A percentile compares a stretch with the other conserved stretches of the same genome.
Conservation (phyloP, 2,113 vertebrate species). For the Melanocharis versteri region DNA sequence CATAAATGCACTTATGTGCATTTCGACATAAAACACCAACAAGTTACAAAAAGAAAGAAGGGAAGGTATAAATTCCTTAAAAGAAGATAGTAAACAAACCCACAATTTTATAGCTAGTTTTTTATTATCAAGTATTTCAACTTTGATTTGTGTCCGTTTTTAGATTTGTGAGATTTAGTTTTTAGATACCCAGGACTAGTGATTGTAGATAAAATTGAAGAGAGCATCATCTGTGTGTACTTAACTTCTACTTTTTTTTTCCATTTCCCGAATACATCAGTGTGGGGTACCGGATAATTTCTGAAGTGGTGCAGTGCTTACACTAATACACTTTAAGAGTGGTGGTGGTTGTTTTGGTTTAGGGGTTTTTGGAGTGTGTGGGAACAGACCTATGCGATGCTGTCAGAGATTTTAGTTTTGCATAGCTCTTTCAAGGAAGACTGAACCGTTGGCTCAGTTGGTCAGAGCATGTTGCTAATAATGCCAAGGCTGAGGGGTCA, state of each 20-base stretch:
- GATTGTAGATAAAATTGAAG: not conserved
- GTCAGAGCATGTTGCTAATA: not conserved
- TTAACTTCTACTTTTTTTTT: not conserved
- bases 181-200: not conserved
- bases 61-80: not conserved
- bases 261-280: fast-evolving
- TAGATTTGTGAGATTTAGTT: not conserved
- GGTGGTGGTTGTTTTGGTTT: not conserved
- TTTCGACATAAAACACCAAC: not conserved
- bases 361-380: not conserved
- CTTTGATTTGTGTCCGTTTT: not conserved
- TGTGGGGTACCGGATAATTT: not conserved
- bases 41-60: not conserved
- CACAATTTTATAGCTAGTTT: not conserved
- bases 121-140: not conserved
- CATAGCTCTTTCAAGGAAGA: not conserved
- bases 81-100: not conserved
- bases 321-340: no score
- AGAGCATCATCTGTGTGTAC: not conserved
- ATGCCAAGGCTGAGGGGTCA: not conserved
- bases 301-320: not conserved
- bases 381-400: not conserved
- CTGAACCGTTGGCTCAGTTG: not conserved
- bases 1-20: not conserved
- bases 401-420: not conserved